phyloP scores from a whole-genome alignment of 2,797 vertebrate genomes.

The Myoxocephalus aenaeus region DNA sequence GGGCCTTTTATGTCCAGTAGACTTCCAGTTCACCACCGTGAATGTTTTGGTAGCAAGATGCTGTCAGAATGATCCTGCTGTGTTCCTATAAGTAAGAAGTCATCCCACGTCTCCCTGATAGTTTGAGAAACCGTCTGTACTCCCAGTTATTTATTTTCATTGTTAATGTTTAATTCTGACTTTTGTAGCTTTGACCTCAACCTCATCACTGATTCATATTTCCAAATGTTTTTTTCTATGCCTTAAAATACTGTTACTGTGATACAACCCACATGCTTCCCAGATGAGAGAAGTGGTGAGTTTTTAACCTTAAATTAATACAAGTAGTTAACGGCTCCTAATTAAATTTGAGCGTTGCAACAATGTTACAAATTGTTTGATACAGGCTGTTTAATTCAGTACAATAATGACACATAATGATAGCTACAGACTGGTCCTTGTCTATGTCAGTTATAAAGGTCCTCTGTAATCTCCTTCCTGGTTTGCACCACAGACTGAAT shows the following conservation, averaged over 20 bases:
- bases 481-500: too few relatives aligned
- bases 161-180: neutral
- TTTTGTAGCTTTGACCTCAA: conserved; percentile 2
- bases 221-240: conserved; percentile 21
- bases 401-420: too few relatives aligned
- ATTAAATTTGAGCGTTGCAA: neutral
- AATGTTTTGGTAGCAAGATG: conserved; percentile 8
- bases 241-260: conserved; percentile 15
- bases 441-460: too few relatives aligned
- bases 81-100: neutral
- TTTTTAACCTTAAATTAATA: conserved; percentile 28
- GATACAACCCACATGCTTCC: conserved; percentile 25
- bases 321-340: neutral
- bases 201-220: neutral
- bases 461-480: too few relatives aligned
- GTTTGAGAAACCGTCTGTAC: neutral
- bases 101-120: conserved; percentile 6
- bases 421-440: too few relatives aligned
- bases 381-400: too few relatives aligned
- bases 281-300: conserved; percentile 79
- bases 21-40: neutral
- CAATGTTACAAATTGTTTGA: too few relatives aligned
- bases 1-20: neutral
- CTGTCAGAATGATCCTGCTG: neutral
- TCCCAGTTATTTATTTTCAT: neutral